These are phyloP conservation scores for Noctilio leporinus DNA, from an alignment of 2,113 vertebrate genomes.

Conservation along the genomic window DNA sequence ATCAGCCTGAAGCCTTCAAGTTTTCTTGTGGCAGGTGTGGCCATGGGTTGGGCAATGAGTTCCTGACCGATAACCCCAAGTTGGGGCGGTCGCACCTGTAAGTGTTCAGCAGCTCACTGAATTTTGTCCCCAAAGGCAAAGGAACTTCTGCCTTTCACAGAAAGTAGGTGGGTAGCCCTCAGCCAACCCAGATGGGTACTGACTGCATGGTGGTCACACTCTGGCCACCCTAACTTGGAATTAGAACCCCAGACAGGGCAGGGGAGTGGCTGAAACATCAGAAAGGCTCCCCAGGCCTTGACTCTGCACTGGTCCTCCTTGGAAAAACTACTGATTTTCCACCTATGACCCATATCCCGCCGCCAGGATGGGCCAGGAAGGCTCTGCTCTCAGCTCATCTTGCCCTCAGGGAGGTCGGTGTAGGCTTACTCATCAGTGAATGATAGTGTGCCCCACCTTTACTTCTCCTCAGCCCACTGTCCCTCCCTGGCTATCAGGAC, in stretches of 20 bases:
- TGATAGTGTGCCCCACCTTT: neutral
- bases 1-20: slow-evolving; percentile 84
- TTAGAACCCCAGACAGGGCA: neutral
- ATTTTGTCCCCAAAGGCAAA: slow-evolving; percentile 88
- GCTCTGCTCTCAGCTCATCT: neutral
- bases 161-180: slow-evolving; percentile 4
- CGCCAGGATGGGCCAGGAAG: neutral
- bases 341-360: too few relatives aligned
- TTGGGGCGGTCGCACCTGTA: slow-evolving; percentile 91
- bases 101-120: slow-evolving; percentile 98
- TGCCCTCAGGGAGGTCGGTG: neutral
- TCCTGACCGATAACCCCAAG: slow-evolving; percentile 88
- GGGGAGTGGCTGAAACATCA: neutral
- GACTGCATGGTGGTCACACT: rapidly evolving
- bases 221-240: neutral
- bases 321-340: neutral
- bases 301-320: neutral
- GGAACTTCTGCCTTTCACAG: slow-evolving; percentile 31
- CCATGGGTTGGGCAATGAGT: slow-evolving; percentile 92
- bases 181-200: neutral
- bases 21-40: slow-evolving; percentile 94
- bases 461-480: neutral
- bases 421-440: neutral
- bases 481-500: neutral
- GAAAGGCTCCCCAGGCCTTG: neutral